Percentiles rank a stretch among this genome's conserved stretches.
Conservation (phyloP, 2,888 invertebrate genomes). For the Drosophila maculinotata region DNA sequence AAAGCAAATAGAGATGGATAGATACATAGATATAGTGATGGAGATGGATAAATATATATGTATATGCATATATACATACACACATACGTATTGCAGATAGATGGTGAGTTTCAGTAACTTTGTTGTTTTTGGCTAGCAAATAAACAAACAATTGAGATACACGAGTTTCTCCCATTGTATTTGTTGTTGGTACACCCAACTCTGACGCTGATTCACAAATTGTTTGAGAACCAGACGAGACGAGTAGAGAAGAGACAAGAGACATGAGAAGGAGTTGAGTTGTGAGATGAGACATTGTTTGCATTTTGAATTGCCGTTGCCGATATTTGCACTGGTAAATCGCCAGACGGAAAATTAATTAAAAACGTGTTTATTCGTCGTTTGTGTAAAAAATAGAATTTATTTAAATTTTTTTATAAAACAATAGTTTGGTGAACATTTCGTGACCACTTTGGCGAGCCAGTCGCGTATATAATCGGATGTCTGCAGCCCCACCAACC, state of each 20-base stretch:
- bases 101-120: slow-evolving; percentile 41
- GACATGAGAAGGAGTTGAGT: slow-evolving; percentile 13
- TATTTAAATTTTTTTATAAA: slow-evolving; percentile 7
- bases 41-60: slow-evolving; percentile 7
- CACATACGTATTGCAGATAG: slow-evolving; percentile 6
- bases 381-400: not conserved
- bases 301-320: slow-evolving; percentile 75
- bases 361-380: slow-evolving; percentile 62
- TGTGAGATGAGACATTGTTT: slow-evolving; percentile 61
- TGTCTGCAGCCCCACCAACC: slow-evolving; percentile 94
- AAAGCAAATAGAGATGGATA: slow-evolving; percentile 45
- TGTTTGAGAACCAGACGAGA: slow-evolving; percentile 66
- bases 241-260: slow-evolving; percentile 11
- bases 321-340: slow-evolving; percentile 60
- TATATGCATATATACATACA: slow-evolving; percentile 7
- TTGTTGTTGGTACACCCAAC: slow-evolving; percentile 49
- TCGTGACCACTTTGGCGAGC: slow-evolving; percentile 86
- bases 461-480: slow-evolving; percentile 94
- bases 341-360: slow-evolving; percentile 71
- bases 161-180: slow-evolving; percentile 41
- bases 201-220: slow-evolving; percentile 64
- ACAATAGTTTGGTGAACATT: slow-evolving; percentile 1
- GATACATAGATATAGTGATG: slow-evolving; percentile 16
- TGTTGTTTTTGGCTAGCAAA: slow-evolving; percentile 78
- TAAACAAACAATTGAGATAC: slow-evolving; percentile 76